Base-by-base conservation (phyloP, 2,113 vertebrate species). In the Acrocephalus kingi region DNA sequence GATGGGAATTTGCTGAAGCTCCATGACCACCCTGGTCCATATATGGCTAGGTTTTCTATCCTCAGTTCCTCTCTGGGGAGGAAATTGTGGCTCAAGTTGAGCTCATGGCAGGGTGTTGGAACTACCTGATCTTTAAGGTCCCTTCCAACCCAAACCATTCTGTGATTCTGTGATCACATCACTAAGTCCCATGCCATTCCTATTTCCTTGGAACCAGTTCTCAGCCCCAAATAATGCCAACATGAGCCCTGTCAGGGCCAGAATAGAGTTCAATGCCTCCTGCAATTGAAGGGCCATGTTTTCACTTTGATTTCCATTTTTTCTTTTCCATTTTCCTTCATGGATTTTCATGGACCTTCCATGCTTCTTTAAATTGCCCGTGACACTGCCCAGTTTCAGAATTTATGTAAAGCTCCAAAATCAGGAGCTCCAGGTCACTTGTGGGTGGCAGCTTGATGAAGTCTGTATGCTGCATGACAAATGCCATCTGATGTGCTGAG, bases 401-500 rank as follows among this genome's bases (percentile, higher is more conserved):
- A 58, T 66, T 93, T 77, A 51, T 59, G 63, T 9, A 71, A 77
- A 90, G 76, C 74, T 92, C 61, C 74, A 59, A 64, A 87, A 71
- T 33, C 64, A 74, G 82, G 55, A 92, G 45, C 61, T 92, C 20
- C 73, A 41, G 85, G 41, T 90, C 91, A 35, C 27, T 92, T 87
- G 56, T 84, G 82, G 63, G 87, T 62, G 56, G 79, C 89, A 81
- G 69, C 73, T 28, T 41, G 78, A 87, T 63, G 43, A 71, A 84
- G 61, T 35, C 87, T 52, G 77, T 51, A 28, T 20, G 69, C 54
- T 6, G 9, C 68, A 69, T 24, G 59, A 51, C 52, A 69, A 89
- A 84, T 58, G 56, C 64, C 90, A 92, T 88, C 89, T 37, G 41
- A 91, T 46, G 80, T n/a, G 56, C 77, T 68, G 68, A 89, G 76